Percentiles rank a stretch among this genome's conserved stretches.
Evolutionary conservation across 2,113 vertebrate species (phyloP).

Genomic region (Aramus guarauna): DNA sequence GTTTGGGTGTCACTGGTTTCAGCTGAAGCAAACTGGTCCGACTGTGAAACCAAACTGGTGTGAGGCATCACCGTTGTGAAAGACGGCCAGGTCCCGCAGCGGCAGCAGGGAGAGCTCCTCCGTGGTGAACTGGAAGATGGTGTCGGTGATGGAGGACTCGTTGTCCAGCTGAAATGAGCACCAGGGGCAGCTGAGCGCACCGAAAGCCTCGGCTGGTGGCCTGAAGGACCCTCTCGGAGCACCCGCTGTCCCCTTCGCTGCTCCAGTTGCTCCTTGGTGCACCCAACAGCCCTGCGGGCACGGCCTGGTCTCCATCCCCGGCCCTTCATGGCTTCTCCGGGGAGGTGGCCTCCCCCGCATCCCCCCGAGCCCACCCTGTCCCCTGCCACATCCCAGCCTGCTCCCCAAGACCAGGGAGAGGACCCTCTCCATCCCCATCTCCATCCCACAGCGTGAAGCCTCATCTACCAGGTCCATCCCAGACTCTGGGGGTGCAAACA

Average conservation of each 20-base stretch:
- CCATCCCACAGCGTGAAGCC: not conserved
- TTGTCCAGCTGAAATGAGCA: constrained; percentile 53
- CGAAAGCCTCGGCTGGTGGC: fast-evolving
- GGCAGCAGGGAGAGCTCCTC: constrained; percentile 83
- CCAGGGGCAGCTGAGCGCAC: not conserved
- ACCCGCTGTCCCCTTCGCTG: fast-evolving
- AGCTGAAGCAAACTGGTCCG: constrained; percentile 88
- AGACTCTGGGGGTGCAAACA: not conserved
- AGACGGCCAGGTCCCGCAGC: constrained; percentile 81
- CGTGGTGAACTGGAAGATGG: constrained; percentile 81
- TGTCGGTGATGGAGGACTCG: constrained; percentile 66
- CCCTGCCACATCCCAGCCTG: not conserved
- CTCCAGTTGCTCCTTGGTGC: not conserved
- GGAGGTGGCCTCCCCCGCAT: fast-evolving
- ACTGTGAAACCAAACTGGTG: constrained; percentile 82
- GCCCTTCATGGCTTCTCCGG: not conserved
- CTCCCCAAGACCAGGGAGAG: fast-evolving
- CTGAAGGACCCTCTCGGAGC: not conserved
- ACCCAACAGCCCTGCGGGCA: not conserved
- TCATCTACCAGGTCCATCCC: not conserved
- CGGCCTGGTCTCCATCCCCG: not conserved
- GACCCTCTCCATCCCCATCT: not conserved
- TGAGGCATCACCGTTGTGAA: constrained; percentile 63
- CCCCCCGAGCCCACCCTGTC: fast-evolving
- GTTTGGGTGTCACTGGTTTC: constrained; percentile 24